These are phyloP conservation scores for Eupithecia subfuscata DNA, from an alignment of 2,888 invertebrate genomes.

Conservation along the genomic window DNA sequence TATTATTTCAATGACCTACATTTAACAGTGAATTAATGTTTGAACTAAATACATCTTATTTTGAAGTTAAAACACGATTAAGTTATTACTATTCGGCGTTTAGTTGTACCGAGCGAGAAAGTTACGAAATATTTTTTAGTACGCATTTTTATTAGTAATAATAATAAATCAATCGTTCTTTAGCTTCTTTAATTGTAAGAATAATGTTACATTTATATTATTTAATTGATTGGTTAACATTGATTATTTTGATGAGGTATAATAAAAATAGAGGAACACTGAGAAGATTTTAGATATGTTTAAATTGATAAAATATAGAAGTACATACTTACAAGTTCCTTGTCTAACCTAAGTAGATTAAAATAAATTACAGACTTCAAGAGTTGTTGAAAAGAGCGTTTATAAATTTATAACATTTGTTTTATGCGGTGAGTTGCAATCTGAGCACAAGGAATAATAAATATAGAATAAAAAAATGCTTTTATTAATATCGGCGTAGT, in stretches of 20 bases:
- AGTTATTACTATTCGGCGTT: neutral
- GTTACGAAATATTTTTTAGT: neutral
- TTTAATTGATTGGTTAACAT: neutral
- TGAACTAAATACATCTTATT: neutral
- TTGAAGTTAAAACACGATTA: neutral
- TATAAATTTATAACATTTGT: neutral
- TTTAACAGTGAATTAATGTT: neutral
- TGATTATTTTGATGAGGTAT: slow-evolving; percentile 2
- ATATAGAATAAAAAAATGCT: neutral
- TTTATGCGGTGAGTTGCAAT: neutral
- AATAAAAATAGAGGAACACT: slow-evolving; percentile 28
- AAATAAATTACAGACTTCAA: slow-evolving; percentile 26
- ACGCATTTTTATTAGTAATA: neutral
- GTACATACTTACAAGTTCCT: slow-evolving; percentile 34
- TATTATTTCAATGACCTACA: neutral
- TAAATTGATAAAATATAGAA: slow-evolving; percentile 39
- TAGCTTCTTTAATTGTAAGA: neutral
- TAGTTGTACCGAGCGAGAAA: neutral
- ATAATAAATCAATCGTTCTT: neutral
- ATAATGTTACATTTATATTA: neutral
- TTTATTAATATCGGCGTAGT: neutral
- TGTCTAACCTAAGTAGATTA: slow-evolving; percentile 31
- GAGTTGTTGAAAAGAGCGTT: slow-evolving; percentile 5
- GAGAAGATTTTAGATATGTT: slow-evolving; percentile 40
- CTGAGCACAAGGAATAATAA: neutral